These are phyloP conservation scores for Andrena praecox DNA, from an alignment of 2,888 invertebrate genomes.

Conservation along the genomic window DNA sequence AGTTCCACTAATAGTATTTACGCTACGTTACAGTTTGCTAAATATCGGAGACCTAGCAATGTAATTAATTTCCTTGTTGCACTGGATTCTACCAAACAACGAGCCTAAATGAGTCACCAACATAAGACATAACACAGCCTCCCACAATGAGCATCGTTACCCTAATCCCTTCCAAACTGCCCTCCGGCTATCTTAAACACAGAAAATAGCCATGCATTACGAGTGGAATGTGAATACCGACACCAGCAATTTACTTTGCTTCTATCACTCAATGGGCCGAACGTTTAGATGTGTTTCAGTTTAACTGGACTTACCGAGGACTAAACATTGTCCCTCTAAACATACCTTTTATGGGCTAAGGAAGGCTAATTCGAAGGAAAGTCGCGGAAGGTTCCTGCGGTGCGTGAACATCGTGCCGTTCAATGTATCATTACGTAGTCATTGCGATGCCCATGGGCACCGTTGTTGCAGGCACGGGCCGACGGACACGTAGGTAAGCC, in stretches of 20 bases:
- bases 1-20: too few relatives aligned
- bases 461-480: constrained; percentile 48
- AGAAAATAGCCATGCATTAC: neutral
- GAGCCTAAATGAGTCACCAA: neutral
- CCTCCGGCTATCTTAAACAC: neutral
- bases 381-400: constrained; percentile 51
- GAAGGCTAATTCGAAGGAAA: constrained; percentile 64
- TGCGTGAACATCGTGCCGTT: constrained; percentile 58
- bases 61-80: constrained; percentile 6
- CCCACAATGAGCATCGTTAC: constrained; percentile 24
- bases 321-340: neutral
- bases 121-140: constrained; percentile 6
- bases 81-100: constrained; percentile 12
- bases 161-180: constrained; percentile 31
- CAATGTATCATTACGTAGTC: constrained; percentile 81
- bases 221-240: constrained; percentile 2
- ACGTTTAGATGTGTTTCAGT: too few relatives aligned
- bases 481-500: constrained; percentile 74
- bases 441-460: constrained; percentile 74
- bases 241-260: neutral
- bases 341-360: neutral
- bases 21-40: neutral
- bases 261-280: too few relatives aligned
- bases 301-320: neutral
- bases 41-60: neutral